Base-by-base conservation (phyloP, 92 coral and sea anemone species). In the Epizoanthus illoricatus region DNA sequence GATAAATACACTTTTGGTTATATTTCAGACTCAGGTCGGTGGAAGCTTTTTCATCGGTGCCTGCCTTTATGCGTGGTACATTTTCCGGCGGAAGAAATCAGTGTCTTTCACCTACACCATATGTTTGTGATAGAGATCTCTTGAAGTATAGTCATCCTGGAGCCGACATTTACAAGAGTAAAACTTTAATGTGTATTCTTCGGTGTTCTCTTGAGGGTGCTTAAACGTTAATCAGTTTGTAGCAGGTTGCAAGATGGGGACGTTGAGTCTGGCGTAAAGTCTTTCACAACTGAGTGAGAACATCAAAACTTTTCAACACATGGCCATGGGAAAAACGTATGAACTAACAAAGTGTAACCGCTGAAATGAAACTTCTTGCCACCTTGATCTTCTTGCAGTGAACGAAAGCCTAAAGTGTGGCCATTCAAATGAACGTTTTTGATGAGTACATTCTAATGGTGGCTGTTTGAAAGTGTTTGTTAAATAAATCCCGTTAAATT, bases 71-170 rank as follows among this genome's bases (percentile, higher is more conserved):
- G 62, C 18, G 70, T 18, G 69, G 47, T 76, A 39, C 4, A 17
- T 7, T 60, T 74, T 57, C 64, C 66, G 80, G 80, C 80, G 80
- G 80, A 74, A 74, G 52, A 56, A 58, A 19, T 33, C 0, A 28
- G 36, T 28, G 36, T 28, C 5, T 4, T 52, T 74, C 21, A 21
- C 61, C 33, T 19, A 5, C 36, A 12, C 49, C 64, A 28, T 17
- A 17, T 74, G 80, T 55, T 74, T 56, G 47, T 55, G 64, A 74
- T 74, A 36, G 65, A 5, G 64, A 74, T 57, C 66, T 74, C 59
- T 33, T 24, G 64, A 57, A 56, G 28, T 56, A 28, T 74, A 12
- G 80, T 57, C 80, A 3, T 56, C 54, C 40, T 7, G 65, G 65
- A 74, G 65, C 80, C 65, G 41, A 33, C 11, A 33, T 57, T 21